phyloP scores from a whole-genome alignment of 2,888 invertebrate species.

The Eurytoma adleriae region DNA sequence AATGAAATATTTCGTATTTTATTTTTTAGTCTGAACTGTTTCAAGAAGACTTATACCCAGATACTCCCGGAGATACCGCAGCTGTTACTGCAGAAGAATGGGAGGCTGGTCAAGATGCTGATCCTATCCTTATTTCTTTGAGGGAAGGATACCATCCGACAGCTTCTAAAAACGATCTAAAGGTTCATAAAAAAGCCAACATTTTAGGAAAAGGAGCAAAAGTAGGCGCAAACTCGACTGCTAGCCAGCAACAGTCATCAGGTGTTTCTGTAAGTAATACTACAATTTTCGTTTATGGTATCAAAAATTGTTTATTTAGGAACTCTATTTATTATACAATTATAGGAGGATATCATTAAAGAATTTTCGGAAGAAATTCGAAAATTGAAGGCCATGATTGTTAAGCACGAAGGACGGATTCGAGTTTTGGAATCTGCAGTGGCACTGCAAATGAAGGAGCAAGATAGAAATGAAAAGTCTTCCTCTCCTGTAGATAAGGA shows the following conservation, averaged over 20 bases:
- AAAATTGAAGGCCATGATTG: slow-evolving; percentile 94
- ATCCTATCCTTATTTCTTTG: slow-evolving; percentile 93
- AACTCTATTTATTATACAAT: slow-evolving; percentile 17
- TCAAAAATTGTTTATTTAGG: background rate
- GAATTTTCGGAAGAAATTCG: slow-evolving; percentile 93
- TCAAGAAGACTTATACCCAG: slow-evolving; percentile 98
- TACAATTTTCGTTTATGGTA: background rate
- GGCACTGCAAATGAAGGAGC: slow-evolving; percentile 75
- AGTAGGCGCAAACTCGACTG: slow-evolving; percentile 67
- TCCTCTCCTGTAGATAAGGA: slow-evolving; percentile 70
- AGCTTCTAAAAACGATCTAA: slow-evolving; percentile 81
- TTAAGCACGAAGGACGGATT: slow-evolving; percentile 94
- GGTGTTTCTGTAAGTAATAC: slow-evolving; percentile 66
- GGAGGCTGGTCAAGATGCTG: slow-evolving; percentile 91
- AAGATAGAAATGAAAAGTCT: slow-evolving; percentile 72
- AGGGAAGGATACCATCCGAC: slow-evolving; percentile 86
- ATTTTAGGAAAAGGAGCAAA: slow-evolving; percentile 84
- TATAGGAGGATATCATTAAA: slow-evolving; percentile 86
- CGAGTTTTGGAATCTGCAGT: slow-evolving; percentile 85
- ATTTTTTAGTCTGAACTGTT: slow-evolving; percentile 88
- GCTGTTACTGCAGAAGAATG: slow-evolving; percentile 95
- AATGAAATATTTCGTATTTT: background rate
- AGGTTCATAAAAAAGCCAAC: slow-evolving; percentile 88
- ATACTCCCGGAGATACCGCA: slow-evolving; percentile 93
- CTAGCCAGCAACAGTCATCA: slow-evolving; percentile 58